phyloP scores from a whole-genome alignment of 2,888 invertebrate species.

The Strigamia maritima region DNA sequence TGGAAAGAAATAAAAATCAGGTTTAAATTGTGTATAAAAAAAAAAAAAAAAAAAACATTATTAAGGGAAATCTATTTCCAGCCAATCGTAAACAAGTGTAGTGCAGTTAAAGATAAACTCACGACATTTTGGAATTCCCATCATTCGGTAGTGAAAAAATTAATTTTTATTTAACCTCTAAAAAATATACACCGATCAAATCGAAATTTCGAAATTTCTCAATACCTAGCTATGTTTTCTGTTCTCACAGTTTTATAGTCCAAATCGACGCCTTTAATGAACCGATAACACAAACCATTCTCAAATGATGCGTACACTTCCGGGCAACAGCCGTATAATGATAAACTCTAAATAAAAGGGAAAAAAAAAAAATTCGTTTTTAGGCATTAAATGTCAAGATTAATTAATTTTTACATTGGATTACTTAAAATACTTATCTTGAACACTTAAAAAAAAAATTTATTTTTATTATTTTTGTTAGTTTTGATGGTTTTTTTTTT shows the following conservation, averaged over 20 bases:
- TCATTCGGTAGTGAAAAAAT: neutral
- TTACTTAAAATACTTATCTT: neutral
- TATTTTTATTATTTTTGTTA: neutral
- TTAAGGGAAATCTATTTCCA: too few species aligned
- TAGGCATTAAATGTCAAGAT: neutral
- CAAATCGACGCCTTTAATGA: conserved; percentile 71
- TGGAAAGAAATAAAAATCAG: conserved; percentile 43
- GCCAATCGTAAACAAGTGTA: too few species aligned
- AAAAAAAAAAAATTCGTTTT: conserved; percentile 31
- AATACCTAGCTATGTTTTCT: conserved; percentile 48
- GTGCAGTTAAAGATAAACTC: neutral
- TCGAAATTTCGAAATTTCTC: too few species aligned
- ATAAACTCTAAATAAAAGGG: conserved; percentile 56
- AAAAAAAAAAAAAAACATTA: neutral
- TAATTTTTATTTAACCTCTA: neutral
- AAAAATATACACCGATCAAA: neutral
- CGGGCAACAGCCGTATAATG: conserved; percentile 75
- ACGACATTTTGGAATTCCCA: neutral
- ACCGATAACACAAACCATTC: conserved; percentile 89
- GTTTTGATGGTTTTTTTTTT: too few species aligned
- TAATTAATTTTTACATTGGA: conserved; percentile 39
- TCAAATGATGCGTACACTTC: conserved; percentile 83
- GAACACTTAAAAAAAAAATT: neutral
- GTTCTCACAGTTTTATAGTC: conserved; percentile 63
- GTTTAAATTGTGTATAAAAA: neutral